phyloP scores from a whole-genome alignment of 35 echinoderm and acorn worm genomes.

The Anneissia japonica region DNA sequence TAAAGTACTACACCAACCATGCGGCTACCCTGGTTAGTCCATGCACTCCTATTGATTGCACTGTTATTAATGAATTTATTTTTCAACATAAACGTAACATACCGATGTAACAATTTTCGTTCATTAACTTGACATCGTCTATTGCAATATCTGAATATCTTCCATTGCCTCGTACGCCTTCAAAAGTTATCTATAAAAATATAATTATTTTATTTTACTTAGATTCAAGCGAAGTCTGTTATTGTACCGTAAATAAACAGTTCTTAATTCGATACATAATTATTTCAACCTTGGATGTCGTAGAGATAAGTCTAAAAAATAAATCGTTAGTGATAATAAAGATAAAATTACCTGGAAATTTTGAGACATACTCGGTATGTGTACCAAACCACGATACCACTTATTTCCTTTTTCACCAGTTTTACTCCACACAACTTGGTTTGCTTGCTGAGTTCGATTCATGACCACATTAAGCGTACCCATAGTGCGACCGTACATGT shows the following conservation, averaged over 20 bases:
- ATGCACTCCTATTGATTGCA: too few species aligned
- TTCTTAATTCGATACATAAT: too few species aligned
- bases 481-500: background rate
- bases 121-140: background rate
- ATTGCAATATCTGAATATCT: background rate
- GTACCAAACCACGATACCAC: background rate
- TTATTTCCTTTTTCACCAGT: background rate
- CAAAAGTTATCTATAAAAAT: background rate
- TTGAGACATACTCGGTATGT: background rate
- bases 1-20: too few species aligned
- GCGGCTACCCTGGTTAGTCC: too few species aligned
- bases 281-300: too few species aligned
- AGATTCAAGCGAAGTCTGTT: too few species aligned
- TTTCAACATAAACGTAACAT: too few species aligned
- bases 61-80: too few species aligned
- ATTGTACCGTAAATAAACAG: too few species aligned
- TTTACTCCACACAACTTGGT: background rate
- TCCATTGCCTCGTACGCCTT: background rate
- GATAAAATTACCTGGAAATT: background rate
- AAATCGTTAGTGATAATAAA: too few species aligned
- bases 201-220: too few species aligned
- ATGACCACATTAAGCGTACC: background rate
- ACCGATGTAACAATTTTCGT: background rate
- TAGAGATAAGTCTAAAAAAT: too few species aligned
- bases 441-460: background rate